A percentile compares a stretch with the other conserved stretches of the same genome.
These are phyloP conservation scores for Notodonta dromedarius DNA, from an alignment of 2,888 invertebrate genomes.

Conservation along the genomic window DNA sequence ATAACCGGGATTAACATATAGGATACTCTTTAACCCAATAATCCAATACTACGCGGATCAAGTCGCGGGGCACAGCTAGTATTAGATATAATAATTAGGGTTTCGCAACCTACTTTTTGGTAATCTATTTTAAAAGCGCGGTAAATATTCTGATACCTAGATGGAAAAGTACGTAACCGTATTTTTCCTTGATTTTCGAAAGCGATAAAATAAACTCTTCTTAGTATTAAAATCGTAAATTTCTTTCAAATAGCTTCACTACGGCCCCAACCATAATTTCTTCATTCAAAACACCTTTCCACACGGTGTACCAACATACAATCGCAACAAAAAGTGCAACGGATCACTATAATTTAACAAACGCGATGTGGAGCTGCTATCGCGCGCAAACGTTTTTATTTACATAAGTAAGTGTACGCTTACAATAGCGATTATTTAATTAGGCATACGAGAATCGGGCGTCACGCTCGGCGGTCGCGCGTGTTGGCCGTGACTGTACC, in stretches of 20 bases:
- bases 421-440: slow-evolving; percentile 67
- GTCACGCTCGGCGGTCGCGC: slow-evolving; percentile 35
- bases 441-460: slow-evolving; percentile 43
- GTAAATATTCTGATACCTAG: neutral
- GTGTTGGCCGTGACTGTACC: slow-evolving; percentile 12
- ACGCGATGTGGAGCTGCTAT: slow-evolving; percentile 19
- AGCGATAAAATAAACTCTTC: neutral
- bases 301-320: slow-evolving; percentile 10
- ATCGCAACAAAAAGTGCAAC: slow-evolving; percentile 11
- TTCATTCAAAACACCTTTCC: neutral
- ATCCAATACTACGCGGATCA: too few species aligned
- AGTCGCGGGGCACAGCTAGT: too few species aligned
- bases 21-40: too few species aligned
- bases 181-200: neutral
- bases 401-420: slow-evolving; percentile 55
- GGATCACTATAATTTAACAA: slow-evolving; percentile 25
- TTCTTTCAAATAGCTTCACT: neutral
- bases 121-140: too few species aligned
- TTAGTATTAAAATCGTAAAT: neutral
- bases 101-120: too few species aligned
- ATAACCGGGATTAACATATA: too few species aligned
- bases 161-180: neutral
- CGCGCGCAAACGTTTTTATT: slow-evolving; percentile 42
- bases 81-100: too few species aligned
- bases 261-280: neutral